Evolutionary conservation across 2,113 vertebrate species (phyloP).

Genomic region (Danio rerio): DNA sequence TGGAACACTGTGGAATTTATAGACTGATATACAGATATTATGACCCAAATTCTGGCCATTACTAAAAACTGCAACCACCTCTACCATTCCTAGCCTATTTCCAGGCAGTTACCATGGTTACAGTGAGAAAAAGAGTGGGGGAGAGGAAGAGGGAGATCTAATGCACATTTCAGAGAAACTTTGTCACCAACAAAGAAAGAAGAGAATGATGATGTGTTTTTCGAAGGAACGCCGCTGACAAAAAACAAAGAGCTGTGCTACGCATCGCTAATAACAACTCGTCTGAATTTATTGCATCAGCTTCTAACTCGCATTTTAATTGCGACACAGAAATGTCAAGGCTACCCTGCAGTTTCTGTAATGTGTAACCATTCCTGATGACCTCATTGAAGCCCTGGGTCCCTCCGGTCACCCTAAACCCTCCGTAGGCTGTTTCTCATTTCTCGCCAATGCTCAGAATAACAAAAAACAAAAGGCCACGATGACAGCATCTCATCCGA

Average conservation of each 20-base stretch:
- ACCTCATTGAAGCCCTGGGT: slow-evolving; percentile 28
- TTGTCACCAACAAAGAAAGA: slow-evolving; percentile 44
- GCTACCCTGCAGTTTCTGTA: slow-evolving; percentile 14
- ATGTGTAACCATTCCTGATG: not conserved
- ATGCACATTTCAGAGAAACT: slow-evolving; percentile 68
- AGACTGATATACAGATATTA: slow-evolving; percentile 75
- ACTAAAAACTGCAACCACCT: slow-evolving; percentile 73
- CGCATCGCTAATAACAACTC: slow-evolving; percentile 43
- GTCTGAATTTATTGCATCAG: slow-evolving; percentile 6
- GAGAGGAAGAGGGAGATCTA: slow-evolving; percentile 63
- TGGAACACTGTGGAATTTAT: slow-evolving; percentile 80
- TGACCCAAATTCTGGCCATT: slow-evolving; percentile 81
- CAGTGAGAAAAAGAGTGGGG: slow-evolving; percentile 67
- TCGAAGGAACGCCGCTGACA: not conserved
- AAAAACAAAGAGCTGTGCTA: slow-evolving; percentile 1
- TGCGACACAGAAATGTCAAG: slow-evolving; percentile 4
- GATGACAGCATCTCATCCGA: slow-evolving; percentile 49
- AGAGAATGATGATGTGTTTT: slow-evolving; percentile 38
- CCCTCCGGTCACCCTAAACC: slow-evolving; percentile 32
- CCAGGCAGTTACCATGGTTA: slow-evolving; percentile 82
- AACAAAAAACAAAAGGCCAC: slow-evolving; percentile 34
- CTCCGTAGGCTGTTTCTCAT: slow-evolving; percentile 45
- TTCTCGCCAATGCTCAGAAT: not conserved
- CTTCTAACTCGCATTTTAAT: slow-evolving; percentile 12
- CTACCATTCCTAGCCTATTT: slow-evolving; percentile 77